These are phyloP conservation scores for Prolemur simus DNA, from an alignment of 2,113 vertebrate species.

Conservation along the genomic window DNA sequence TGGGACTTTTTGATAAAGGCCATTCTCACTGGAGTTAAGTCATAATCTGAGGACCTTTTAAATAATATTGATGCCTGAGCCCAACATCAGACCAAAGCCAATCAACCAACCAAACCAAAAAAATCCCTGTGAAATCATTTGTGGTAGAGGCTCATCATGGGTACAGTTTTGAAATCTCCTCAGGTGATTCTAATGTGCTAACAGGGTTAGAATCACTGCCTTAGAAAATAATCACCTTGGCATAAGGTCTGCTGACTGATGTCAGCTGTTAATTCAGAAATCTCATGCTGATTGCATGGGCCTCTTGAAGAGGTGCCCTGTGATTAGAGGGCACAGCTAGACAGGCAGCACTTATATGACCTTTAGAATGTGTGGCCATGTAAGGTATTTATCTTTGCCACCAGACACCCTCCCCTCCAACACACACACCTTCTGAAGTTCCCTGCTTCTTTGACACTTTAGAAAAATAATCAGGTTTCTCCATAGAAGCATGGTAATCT, in stretches of 20 bases:
- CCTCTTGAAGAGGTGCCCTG: constrained; percentile 4
- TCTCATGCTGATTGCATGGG: constrained; percentile 2
- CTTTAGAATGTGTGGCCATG: not conserved
- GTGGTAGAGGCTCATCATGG: not conserved
- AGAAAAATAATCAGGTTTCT: constrained; percentile 44
- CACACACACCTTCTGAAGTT: not conserved
- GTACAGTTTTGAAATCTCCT: not conserved
- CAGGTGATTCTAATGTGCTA: constrained; percentile 9
- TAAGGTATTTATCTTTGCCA: not conserved
- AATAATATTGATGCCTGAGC: not conserved
- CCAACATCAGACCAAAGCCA: not conserved
- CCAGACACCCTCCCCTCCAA: not conserved
- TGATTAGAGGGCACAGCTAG: constrained; percentile 14
- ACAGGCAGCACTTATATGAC: constrained; percentile 23
- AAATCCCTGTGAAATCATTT: not conserved
- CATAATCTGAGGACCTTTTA: not conserved
- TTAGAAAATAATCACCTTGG: constrained; percentile 38
- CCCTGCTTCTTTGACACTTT: not conserved
- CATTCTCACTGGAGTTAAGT: no score
- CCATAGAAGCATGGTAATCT: not conserved
- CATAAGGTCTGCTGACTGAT: not conserved
- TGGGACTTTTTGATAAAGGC: no score
- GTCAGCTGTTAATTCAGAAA: constrained; percentile 53
- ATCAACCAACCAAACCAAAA: not conserved
- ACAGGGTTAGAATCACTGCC: not conserved